Evolutionary conservation across 2,797 vertebrate species (phyloP).

Genomic region (Meriones psammophilus): DNA sequence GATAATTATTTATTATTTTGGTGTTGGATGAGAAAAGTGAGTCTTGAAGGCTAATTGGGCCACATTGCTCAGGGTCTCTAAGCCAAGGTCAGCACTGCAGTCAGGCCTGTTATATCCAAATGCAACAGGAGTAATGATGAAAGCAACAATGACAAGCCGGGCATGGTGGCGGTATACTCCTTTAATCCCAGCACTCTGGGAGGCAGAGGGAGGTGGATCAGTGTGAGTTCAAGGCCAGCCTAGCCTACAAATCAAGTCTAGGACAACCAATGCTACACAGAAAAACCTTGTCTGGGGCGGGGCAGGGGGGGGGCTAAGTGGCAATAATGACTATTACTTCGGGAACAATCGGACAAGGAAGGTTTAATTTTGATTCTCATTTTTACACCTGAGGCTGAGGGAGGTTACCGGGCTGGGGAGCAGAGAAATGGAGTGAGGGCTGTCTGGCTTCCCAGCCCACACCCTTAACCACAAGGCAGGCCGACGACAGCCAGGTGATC

Average conservation of each 20-base stretch:
- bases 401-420: not conserved
- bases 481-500: accelerated
- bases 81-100: not conserved
- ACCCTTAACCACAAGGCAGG: not conserved
- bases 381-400: not conserved
- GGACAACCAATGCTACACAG: too few species aligned
- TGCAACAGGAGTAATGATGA: not conserved
- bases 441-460: not conserved
- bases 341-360: not conserved
- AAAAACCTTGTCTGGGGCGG: too few species aligned
- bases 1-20: not conserved
- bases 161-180: too few species aligned
- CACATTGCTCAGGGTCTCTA: not conserved
- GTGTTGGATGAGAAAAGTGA: not conserved
- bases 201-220: too few species aligned
- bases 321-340: not conserved
- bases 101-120: not conserved
- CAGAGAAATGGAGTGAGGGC: not conserved
- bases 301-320: too few species aligned
- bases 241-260: too few species aligned
- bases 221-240: too few species aligned
- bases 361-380: not conserved
- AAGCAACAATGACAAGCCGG: not conserved
- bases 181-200: too few species aligned
- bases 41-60: not conserved